Evolutionary conservation across 2,113 vertebrate genomes (phyloP).

Genomic region (Anhinga rufa): DNA sequence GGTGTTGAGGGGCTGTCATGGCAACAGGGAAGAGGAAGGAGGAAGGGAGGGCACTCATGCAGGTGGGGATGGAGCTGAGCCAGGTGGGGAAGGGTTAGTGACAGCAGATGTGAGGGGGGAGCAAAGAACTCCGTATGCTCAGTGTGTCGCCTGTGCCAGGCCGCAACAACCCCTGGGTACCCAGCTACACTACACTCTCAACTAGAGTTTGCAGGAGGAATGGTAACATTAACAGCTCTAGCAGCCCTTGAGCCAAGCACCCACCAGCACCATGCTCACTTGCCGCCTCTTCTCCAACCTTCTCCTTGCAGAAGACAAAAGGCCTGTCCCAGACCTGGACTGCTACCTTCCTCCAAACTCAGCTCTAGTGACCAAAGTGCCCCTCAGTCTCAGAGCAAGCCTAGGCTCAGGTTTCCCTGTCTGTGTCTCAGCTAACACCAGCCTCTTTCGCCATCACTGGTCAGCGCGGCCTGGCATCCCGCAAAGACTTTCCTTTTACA

Average conservation of each 20-base stretch:
- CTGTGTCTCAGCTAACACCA: not conserved
- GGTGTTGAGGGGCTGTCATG: slow-evolving; percentile 56
- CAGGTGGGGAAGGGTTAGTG: slow-evolving; percentile 34
- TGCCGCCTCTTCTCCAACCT: not conserved
- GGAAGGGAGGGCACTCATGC: slow-evolving; percentile 32
- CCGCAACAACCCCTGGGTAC: not conserved
- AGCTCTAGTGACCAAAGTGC: not conserved
- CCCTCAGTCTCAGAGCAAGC: not conserved
- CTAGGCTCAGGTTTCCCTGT: not conserved
- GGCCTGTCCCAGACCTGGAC: not conserved
- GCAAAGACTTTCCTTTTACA: not conserved
- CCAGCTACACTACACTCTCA: not conserved
- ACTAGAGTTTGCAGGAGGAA: not conserved
- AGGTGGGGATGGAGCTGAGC: not conserved
- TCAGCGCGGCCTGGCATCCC: not conserved
- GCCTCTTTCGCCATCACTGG: not conserved
- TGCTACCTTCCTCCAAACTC: not conserved
- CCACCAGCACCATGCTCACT: not conserved
- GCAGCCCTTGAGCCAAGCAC: not conserved
- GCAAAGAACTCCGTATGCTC: not conserved
- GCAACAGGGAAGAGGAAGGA: slow-evolving; percentile 13
- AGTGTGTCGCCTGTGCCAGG: not conserved
- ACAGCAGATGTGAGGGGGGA: not conserved
- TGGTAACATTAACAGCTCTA: not conserved
- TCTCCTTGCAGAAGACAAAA: not conserved